Evolutionary conservation across 2,888 invertebrate genomes (phyloP), one percentile per base, ranked within the genome.

Genomic region (Temnothorax rugatulus): DNA sequence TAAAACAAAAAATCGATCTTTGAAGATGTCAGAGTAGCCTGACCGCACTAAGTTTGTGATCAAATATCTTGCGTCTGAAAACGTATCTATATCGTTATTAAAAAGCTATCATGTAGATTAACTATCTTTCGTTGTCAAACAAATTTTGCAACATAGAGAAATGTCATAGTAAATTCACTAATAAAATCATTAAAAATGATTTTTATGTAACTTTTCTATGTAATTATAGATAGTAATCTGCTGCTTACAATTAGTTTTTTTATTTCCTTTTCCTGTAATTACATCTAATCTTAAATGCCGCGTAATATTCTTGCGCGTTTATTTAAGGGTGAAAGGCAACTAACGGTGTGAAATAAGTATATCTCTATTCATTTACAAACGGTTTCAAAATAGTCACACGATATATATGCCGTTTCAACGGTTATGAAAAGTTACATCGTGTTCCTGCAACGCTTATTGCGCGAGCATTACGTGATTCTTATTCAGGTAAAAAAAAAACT

Each of bases 401-500:
- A 71, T 76, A 63, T 71, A 18, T 69, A 11, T 69, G n/a, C 11
- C 18, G 54, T 68, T 57, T 57, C n/a, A 68, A 21, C 15, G 29
- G 47, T 79, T 68, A 59, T 50, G 68, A 83, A 13, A 64, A 76
- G 29, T 64, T 64, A 18, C 54, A 79, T 83, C 57, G 47, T 38
- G 57, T 25, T 38, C 57, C 47, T 47, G 64, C 50, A 64, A 66
- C 50, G 29, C 52, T 76, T 50, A 54, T 82, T 54, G 69, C 81
- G 44, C 69, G 50, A 83, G 52, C 59, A 61, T 83, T 75, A 75
- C 79, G 44, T 59, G 84, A 88, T 69, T 66, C 34, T 57, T 44
- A 47, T 59, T 63, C 34, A 63, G 18, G 18, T 76, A 79, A 79
- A 66, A 54, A 52, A 59, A 68, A 57, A 73, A 29, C 71, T 85